A percentile compares a stretch with the other conserved stretches of the same genome.
Evolutionary conservation across 2,888 invertebrate genomes (phyloP).

Genomic region (Leptura quadrifasciata): DNA sequence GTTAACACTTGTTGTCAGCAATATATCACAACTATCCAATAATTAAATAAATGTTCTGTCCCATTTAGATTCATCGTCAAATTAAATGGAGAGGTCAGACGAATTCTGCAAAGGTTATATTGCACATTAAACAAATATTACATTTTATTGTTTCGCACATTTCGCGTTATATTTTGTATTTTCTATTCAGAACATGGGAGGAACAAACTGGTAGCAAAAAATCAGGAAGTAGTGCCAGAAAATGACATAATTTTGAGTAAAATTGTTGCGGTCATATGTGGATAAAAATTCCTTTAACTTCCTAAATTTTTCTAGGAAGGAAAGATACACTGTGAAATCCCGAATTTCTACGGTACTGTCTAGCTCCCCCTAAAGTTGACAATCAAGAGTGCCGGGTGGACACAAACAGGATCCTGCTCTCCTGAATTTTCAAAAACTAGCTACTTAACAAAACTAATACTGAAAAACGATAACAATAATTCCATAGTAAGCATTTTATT

Average conservation of each 20-base stretch:
- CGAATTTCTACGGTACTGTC: too few species aligned
- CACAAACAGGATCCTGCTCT: too few species aligned
- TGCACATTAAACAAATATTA: conserved; percentile 15
- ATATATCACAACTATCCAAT: conserved; percentile 22
- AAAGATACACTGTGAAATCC: not conserved
- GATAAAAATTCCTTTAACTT: not conserved
- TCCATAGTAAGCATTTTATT: too few species aligned
- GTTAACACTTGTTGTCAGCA: conserved; percentile 24
- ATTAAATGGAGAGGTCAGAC: conserved; percentile 22
- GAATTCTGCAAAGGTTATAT: conserved; percentile 29
- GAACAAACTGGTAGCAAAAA: not conserved
- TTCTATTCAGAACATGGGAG: not conserved
- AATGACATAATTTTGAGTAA: not conserved
- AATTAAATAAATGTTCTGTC: conserved; percentile 18
- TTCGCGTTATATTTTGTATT: not conserved
- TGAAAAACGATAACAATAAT: too few species aligned
- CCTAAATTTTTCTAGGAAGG: not conserved
- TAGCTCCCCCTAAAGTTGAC: too few species aligned
- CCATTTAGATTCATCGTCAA: conserved; percentile 14
- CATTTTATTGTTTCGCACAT: not conserved
- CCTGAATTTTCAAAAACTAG: too few species aligned
- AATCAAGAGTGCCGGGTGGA: too few species aligned
- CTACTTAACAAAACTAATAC: too few species aligned
- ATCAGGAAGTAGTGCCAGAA: not conserved
- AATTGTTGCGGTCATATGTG: not conserved